A percentile compares a stretch with the other conserved stretches of the same genome.
These are phyloP conservation scores for Acleris literana DNA, from an alignment of 2,888 invertebrate species.

Conservation along the genomic window DNA sequence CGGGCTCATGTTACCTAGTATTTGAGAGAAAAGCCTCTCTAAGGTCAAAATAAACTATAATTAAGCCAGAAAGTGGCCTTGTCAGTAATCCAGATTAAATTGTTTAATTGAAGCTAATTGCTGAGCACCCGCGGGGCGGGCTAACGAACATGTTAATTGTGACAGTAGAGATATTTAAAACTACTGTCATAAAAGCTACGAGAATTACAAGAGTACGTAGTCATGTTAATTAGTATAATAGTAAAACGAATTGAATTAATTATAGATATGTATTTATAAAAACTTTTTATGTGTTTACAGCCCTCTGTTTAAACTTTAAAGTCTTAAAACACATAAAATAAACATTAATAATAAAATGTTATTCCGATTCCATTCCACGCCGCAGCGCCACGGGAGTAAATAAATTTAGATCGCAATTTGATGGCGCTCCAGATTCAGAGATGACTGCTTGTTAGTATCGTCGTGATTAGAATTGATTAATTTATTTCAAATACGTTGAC, in stretches of 20 bases:
- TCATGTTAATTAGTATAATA: not conserved
- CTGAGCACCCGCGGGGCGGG: conserved; percentile 41
- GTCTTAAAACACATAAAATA: conserved; percentile 3
- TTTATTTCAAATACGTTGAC: conserved; percentile 1
- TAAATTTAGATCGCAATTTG: conserved; percentile 27
- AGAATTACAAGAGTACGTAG: conserved; percentile 1
- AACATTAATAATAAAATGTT: conserved; percentile 11
- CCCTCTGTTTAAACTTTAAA: not conserved
- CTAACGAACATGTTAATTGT: conserved; percentile 41
- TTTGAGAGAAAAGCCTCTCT: not conserved
- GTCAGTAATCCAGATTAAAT: conserved; percentile 47
- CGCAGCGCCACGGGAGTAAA: conserved; percentile 23
- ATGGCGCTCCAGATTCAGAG: conserved; percentile 17
- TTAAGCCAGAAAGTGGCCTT: conserved; percentile 27
- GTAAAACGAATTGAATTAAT: conserved; percentile 5
- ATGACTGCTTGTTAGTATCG: conserved; percentile 9
- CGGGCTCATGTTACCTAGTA: too few relatives aligned
- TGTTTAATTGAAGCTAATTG: conserved; percentile 65
- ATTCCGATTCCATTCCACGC: conserved; percentile 5
- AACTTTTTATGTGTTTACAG: not conserved
- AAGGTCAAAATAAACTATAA: conserved; percentile 29
- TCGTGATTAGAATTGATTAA: conserved; percentile 13
- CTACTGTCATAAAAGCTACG: conserved; percentile 4
- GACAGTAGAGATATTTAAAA: conserved; percentile 26
- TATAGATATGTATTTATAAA: not conserved